Evolutionary conservation across 2,888 invertebrate species (phyloP).

Genomic region (Melinaea menophilus): DNA sequence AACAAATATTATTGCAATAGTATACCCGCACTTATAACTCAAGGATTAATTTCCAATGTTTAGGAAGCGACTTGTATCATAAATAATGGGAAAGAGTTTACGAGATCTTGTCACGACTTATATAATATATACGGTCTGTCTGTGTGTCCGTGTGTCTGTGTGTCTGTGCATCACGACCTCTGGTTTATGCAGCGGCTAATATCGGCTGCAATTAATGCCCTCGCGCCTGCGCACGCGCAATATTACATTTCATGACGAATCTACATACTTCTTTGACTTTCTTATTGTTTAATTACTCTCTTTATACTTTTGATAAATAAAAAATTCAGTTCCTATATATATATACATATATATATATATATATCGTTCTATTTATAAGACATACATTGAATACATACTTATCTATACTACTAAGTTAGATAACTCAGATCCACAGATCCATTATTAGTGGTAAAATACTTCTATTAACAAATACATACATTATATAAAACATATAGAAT

Average conservation of each 20-base stretch:
- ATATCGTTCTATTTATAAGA: too few species aligned
- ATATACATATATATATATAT: too few species aligned
- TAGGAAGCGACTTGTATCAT: conserved; percentile 12
- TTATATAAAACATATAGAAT: too few species aligned
- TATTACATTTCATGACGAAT: neutral
- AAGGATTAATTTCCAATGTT: conserved; percentile 14
- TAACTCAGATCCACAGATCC: too few species aligned
- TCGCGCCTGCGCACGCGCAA: conserved; percentile 9
- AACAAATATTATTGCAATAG: neutral
- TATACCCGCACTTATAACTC: conserved; percentile 5
- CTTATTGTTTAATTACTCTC: too few species aligned
- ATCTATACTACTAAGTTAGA: too few species aligned
- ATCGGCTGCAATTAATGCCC: conserved; percentile 8
- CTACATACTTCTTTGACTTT: neutral
- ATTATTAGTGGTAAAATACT: too few species aligned
- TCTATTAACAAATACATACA: too few species aligned
- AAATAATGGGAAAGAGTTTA: conserved; percentile 13
- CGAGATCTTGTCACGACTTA: conserved; percentile 13
- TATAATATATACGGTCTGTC: conserved; percentile 7
- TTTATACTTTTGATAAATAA: too few species aligned
- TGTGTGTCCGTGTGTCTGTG: neutral
- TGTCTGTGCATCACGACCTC: conserved; percentile 2
- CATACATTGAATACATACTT: too few species aligned
- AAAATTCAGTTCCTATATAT: too few species aligned
- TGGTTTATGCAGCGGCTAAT: conserved; percentile 6